A percentile compares a stretch with the other conserved stretches of the same genome.
Conservation (phyloP, 2,888 invertebrate species). For the Smittia sp. region DNA sequence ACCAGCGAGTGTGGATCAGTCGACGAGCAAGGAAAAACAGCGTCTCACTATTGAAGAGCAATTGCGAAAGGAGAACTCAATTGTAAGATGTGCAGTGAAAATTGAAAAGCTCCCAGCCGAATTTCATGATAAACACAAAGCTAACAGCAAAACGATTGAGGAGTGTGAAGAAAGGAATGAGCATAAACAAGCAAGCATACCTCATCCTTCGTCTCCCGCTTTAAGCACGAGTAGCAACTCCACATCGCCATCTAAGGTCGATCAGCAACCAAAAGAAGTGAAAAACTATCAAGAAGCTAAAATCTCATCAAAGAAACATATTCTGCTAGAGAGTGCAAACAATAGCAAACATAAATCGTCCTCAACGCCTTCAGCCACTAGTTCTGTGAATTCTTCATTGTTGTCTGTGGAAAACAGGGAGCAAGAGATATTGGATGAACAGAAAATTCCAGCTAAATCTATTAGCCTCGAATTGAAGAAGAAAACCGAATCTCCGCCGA, state of each 20-base stretch:
- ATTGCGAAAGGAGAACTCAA: constrained; percentile 26
- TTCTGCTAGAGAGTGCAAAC: constrained; percentile 36
- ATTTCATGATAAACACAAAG: not conserved
- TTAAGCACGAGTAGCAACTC: constrained; percentile 5
- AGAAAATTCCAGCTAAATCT: not conserved
- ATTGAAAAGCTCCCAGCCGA: constrained; percentile 35
- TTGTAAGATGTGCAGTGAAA: constrained; percentile 35
- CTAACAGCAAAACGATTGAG: not conserved
- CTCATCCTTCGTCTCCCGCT: not conserved
- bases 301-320: constrained; percentile 37
- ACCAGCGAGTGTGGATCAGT: constrained; percentile 12
- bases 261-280: constrained; percentile 16
- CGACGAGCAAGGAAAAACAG: constrained; percentile 9
- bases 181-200: not conserved
- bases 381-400: not conserved
- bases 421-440: not conserved
- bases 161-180: not conserved
- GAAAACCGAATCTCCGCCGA: not conserved
- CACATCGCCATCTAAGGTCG: not conserved
- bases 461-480: constrained; percentile 15
- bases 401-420: not conserved
- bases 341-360: constrained; percentile 16
- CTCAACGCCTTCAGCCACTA: not conserved
- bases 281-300: constrained; percentile 41
- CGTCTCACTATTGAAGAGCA: constrained; percentile 29